These are phyloP conservation scores for Drosophila kuntzei DNA, from an alignment of 2,888 invertebrate species.

Conservation along the genomic window DNA sequence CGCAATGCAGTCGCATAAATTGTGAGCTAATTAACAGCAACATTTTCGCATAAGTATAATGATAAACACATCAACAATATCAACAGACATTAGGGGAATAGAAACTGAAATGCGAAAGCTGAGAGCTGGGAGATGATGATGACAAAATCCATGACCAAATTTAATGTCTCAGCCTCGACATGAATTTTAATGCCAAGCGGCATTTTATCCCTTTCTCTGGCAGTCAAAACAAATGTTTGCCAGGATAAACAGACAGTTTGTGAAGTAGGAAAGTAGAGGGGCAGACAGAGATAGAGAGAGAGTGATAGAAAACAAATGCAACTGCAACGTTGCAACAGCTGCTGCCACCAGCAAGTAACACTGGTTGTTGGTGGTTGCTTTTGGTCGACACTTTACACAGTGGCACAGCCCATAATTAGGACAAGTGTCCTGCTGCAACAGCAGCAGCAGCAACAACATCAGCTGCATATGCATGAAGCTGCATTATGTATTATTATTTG, in stretches of 20 bases:
- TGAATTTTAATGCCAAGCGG: constrained; percentile 65
- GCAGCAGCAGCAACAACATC: constrained; percentile 9
- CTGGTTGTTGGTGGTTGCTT: constrained; percentile 48
- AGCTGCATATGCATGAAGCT: constrained; percentile 51
- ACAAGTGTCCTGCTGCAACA: constrained; percentile 76
- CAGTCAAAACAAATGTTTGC: constrained; percentile 75
- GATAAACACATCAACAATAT: constrained; percentile 61
- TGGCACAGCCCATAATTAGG: constrained; percentile 73
- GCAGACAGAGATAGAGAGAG: neutral
- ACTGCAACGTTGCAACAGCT: constrained; percentile 51
- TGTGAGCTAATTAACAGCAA: constrained; percentile 54
- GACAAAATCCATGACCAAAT: constrained; percentile 56
- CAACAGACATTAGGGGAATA: constrained; percentile 20
- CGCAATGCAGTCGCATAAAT: constrained; percentile 41
- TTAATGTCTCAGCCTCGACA: constrained; percentile 56
- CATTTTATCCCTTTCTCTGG: constrained; percentile 30
- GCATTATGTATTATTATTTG: constrained; percentile 77
- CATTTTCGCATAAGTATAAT: constrained; percentile 51
- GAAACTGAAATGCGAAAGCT: constrained; percentile 9
- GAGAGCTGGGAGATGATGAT: constrained; percentile 2
- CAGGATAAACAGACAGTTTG: constrained; percentile 42
- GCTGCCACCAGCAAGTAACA: constrained; percentile 35
- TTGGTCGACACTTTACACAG: constrained; percentile 54
- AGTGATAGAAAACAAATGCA: constrained; percentile 39
- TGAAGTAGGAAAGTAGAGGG: constrained; percentile 4